Evolutionary conservation across 2,888 invertebrate species (phyloP), one percentile per base, ranked within the genome.

Genomic region (Gymnosoma rotundatum): DNA sequence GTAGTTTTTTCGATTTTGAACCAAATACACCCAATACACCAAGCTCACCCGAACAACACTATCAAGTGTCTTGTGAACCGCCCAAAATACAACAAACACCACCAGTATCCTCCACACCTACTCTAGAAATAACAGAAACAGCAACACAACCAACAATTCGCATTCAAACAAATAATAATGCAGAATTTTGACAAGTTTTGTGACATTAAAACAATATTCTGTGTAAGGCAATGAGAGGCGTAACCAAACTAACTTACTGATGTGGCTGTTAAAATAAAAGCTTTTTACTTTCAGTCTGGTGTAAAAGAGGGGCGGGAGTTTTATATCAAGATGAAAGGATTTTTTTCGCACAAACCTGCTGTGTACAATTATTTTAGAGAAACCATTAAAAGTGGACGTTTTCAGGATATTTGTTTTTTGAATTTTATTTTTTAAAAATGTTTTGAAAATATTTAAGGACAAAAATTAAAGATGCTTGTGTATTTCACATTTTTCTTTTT

Each of bases 1-100:
- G 93, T 72, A 93, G 92, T 83, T 92, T 94, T 73, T 93, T 93
- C 85, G 91, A 91, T 9, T 63, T 87, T 50, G 87, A 86, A 20
- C 36, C 72, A 45, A 83, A 63, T 70, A 73, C 82, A 56, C 74
- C 82, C 36, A 72, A 42, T 12, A 42, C 78, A 66, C 18, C 85
- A 45, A 52, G 58, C 58, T 20, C 48, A 48, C 16, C 70, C 6
- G 50, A 56, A 36, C 54, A 66, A 56, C 42, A n/a, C 12, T 32
- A 32, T 21, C 25, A 48, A 20, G 14, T 72, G 60, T n/a, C 38
- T 12, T 18, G 50, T 16, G 54, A 56, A 45, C 9, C 48, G 1
- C 9, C 58, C 32, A n/a, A 67, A n/a, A 5, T 18, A 50, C 21
- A 25, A 70, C 67, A 38, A 64, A 42, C 69, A 54, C 66, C 64